Evolutionary conservation across 2,888 invertebrate genomes (phyloP).

Genomic region (Danaus chrysippus): DNA sequence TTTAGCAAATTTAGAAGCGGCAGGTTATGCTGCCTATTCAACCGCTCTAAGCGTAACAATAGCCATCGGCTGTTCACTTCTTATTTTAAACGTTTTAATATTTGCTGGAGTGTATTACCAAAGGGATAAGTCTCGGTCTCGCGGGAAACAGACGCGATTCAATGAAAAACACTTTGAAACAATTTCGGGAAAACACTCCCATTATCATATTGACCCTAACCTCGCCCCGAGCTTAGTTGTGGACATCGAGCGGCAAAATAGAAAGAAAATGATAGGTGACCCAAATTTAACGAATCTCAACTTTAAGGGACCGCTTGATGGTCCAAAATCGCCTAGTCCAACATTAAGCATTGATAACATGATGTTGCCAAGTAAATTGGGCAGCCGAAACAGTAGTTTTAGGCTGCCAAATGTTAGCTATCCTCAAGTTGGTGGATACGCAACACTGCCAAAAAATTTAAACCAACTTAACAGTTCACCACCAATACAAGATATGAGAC

Average conservation of each 20-base stretch:
- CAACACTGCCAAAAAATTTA: conserved; percentile 81
- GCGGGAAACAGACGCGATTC: conserved; percentile 87
- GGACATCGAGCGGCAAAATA: conserved; percentile 83
- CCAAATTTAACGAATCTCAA: conserved; percentile 76
- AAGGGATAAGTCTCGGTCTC: conserved; percentile 83
- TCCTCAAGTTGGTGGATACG: conserved; percentile 69
- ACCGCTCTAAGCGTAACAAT: conserved; percentile 88
- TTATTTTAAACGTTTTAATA: conserved; percentile 89
- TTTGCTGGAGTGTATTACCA: conserved; percentile 93
- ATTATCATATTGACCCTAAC: conserved; percentile 87
- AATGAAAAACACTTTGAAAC: conserved; percentile 86
- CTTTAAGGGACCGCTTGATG: conserved; percentile 79
- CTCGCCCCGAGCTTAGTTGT: conserved; percentile 90
- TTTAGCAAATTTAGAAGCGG: conserved; percentile 88
- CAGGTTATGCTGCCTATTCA: conserved; percentile 86
- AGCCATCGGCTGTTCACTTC: conserved; percentile 88
- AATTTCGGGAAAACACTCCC: conserved; percentile 87
- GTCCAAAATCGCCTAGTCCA: conserved; percentile 80
- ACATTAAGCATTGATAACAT: conserved; percentile 79
- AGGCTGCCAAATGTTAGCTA: conserved; percentile 67
- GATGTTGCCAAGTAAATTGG: conserved; percentile 74
- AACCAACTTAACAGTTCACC: conserved; percentile 75
- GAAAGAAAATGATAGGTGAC: conserved; percentile 74
- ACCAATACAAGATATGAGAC: conserved; percentile 75
- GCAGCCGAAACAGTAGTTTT: conserved; percentile 73